Evolutionary conservation across 2,113 vertebrate species (phyloP), one percentile per base, ranked within the genome.

Genomic region (Toxotes jaculatrix): DNA sequence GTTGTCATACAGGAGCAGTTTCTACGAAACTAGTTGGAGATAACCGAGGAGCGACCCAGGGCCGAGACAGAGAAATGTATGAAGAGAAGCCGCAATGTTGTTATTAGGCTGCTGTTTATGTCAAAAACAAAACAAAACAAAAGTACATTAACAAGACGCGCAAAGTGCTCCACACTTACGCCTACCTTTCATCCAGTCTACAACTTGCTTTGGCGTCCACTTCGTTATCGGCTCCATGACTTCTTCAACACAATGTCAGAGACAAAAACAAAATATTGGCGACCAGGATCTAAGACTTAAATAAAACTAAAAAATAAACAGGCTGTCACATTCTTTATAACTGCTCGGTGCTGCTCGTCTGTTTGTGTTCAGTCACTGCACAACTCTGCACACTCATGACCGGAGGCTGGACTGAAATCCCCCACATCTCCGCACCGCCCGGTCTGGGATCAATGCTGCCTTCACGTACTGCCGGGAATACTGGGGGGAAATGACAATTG

Each of bases 171-270:
- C 5, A 57, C 13, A 74, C 92, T 79, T 78, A 57, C 13, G 74
- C 92, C 77, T 78, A 95, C 95, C 95, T 92, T 86, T 94, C 95
- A 95, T 96, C 95, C 95, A 96, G 42, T 96, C 95, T 21, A 95
- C 92, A 63, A 96, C 95, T 93, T 95, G 95, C 66, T 88, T 95
- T 2, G 94, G 95, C n/a, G 94, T 93, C 95, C 95, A 96, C 91
- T 93, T 95, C 4, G 95, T 95, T 87, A 96, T 94, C 23, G 95
- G 95, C 77, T 96, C 95, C 95, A 96, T 96, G 59, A 56, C 74
- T 89, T 85, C 73, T 77, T 77, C 16, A 40, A 17, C 7, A 23
- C 16, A 40, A 16, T 12, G 43, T n/a, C 13, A 65, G 42, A 49
- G 10, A 49, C 10, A 5, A 3, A 63, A 19, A 64, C 19, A 5